Evolutionary conservation across 2,888 invertebrate genomes (phyloP).

Genomic region (Patella caerulea): DNA sequence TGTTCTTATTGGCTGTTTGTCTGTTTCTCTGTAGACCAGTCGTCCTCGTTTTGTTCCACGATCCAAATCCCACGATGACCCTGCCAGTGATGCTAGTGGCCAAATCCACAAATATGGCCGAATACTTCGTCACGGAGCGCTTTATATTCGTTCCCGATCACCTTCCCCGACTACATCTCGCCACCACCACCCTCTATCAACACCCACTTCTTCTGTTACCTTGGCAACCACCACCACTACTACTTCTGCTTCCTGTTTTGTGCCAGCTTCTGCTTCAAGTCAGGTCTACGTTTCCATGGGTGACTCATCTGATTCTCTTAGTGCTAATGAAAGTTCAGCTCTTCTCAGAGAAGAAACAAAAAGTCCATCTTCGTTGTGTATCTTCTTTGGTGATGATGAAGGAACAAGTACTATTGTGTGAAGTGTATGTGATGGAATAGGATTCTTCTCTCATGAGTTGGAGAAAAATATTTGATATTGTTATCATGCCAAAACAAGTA

Average conservation of each 20-base stretch:
- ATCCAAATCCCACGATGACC: constrained; percentile 69
- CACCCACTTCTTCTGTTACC: constrained; percentile 15
- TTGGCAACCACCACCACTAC: constrained; percentile 30
- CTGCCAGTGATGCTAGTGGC: constrained; percentile 46
- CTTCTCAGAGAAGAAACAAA: constrained; percentile 69
- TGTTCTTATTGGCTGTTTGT: constrained; percentile 14
- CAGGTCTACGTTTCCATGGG: constrained; percentile 66
- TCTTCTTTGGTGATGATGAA: constrained; percentile 59
- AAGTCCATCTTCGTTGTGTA: constrained; percentile 53
- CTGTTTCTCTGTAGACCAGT: constrained; percentile 46
- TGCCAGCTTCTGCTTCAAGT: constrained; percentile 34
- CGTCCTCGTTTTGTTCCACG: constrained; percentile 64
- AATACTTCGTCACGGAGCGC: constrained; percentile 67
- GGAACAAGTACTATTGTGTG: constrained; percentile 26
- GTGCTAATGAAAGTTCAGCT: constrained; percentile 75
- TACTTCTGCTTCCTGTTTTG: constrained; percentile 28
- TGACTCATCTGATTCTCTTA: constrained; percentile 71
- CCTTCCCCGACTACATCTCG: constrained; percentile 65
- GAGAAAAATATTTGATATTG: no score
- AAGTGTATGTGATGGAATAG: neutral
- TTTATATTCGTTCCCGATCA: constrained; percentile 63
- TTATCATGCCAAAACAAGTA: no score
- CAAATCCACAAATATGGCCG: constrained; percentile 57
- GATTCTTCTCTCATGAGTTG: no score
- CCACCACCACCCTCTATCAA: constrained; percentile 61